A percentile compares a stretch with the other conserved stretches of the same genome.
phyloP scores from a whole-genome alignment of 1,140 invertebrate species.

The Heliothis virescens region DNA sequence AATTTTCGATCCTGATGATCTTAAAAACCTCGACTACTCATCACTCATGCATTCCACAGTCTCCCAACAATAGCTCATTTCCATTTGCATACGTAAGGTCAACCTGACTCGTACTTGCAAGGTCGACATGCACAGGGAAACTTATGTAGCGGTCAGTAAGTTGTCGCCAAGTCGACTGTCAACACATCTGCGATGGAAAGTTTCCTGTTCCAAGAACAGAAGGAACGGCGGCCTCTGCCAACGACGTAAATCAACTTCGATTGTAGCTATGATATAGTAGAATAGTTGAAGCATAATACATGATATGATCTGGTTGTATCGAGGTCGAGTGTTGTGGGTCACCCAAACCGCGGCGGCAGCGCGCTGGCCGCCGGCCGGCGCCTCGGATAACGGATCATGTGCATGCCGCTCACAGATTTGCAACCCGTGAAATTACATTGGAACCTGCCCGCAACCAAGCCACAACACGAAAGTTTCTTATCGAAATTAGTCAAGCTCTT shows the following conservation, averaged over 20 bases:
- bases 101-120: slow-evolving; percentile 30
- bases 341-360: slow-evolving; percentile 15
- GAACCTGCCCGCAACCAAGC: slow-evolving; percentile 12
- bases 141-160: slow-evolving; percentile 28
- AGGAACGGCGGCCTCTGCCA: slow-evolving; percentile 4
- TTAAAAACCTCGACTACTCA: slow-evolving; percentile 12
- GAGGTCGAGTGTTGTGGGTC: slow-evolving; percentile 39
- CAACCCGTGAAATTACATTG: slow-evolving; percentile 35
- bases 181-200: slow-evolving; percentile 21
- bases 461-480: slow-evolving; percentile 6
- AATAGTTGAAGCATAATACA: slow-evolving; percentile 34
- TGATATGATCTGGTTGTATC: slow-evolving; percentile 34
- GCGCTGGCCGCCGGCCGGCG: background rate
- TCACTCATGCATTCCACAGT: slow-evolving; percentile 29
- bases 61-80: slow-evolving; percentile 40
- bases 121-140: slow-evolving; percentile 32
- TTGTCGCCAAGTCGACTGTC: slow-evolving; percentile 30
- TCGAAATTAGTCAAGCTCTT: slow-evolving; percentile 22
- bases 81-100: slow-evolving; percentile 42
- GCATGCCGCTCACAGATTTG: slow-evolving; percentile 26
- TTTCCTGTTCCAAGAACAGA: slow-evolving; percentile 26
- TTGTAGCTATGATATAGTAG: slow-evolving; percentile 13
- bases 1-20: background rate
- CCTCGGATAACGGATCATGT: slow-evolving; percentile 37
- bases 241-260: slow-evolving; percentile 7